Evolutionary conservation across 2,888 invertebrate species (phyloP).

Genomic region (Hydrotaea diabolus): DNA sequence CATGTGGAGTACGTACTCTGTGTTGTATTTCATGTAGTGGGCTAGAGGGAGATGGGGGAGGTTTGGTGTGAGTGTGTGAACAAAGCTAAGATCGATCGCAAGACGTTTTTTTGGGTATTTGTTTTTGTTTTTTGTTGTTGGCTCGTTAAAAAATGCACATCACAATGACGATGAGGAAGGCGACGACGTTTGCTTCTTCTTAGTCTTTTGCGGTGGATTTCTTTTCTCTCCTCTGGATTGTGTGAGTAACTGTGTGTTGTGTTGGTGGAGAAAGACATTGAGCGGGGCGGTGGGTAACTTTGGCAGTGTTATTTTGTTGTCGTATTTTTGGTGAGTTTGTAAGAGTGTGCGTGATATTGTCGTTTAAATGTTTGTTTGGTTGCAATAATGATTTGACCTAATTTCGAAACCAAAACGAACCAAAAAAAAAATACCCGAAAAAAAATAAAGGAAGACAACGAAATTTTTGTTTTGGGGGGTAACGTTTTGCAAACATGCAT

Average conservation of each 20-base stretch:
- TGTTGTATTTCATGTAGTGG: too few relatives aligned
- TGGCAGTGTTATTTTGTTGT: background rate
- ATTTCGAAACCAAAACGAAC: slow-evolving; percentile 39
- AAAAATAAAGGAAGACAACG: slow-evolving; percentile 26
- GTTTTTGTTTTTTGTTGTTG: background rate
- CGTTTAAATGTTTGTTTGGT: slow-evolving; percentile 52
- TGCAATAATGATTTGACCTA: slow-evolving; percentile 58
- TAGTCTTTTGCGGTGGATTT: background rate
- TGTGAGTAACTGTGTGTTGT: background rate
- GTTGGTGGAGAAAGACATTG: background rate
- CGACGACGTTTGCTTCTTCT: background rate
- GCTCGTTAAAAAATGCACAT: slow-evolving; percentile 1
- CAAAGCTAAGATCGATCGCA: background rate
- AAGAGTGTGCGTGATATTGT: background rate
- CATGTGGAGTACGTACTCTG: too few relatives aligned
- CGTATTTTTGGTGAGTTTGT: slow-evolving; percentile 14
- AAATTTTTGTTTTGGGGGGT: background rate
- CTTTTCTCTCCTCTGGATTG: background rate
- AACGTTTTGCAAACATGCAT: slow-evolving; percentile 30
- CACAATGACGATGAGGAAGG: slow-evolving; percentile 21
- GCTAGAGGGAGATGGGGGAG: too few relatives aligned
- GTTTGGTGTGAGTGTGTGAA: background rate
- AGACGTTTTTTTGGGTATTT: background rate
- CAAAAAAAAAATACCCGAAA: background rate
- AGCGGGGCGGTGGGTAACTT: background rate